Base-by-base conservation (phyloP, 2,888 invertebrate species). In the Chloromyia formosa region DNA sequence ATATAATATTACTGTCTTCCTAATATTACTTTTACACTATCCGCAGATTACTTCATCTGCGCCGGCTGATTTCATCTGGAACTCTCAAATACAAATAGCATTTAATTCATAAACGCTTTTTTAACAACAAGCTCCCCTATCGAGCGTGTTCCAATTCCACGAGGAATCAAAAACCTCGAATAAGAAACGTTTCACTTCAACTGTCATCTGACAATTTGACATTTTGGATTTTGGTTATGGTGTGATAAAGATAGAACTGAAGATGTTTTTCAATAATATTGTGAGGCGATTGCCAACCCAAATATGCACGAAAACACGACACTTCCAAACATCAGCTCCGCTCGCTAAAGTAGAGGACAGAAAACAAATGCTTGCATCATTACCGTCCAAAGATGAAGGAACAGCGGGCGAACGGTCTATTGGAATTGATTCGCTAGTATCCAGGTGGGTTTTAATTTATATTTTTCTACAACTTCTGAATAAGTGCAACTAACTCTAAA, bases 401-500 rank as follows among this genome's bases (percentile, higher is more conserved):
- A 93, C 92, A 0, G 88, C 88, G 75, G 95, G 95, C 58, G 94
- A 94, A 84, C 90, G 88, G 81, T 85, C 89, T 0, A 81, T 91
- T 42, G 92, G 92, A 82, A 89, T 94, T 49, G 94, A 94, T 83
- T 84, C 88, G 9, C 83, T 88, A 16, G 82, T 90, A 9, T 86
- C 87, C 80, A 86, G 88, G 92, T 92, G 86, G 85, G 14, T 12
- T 1, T n/a, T n/a, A n/a, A n/a, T n/a, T n/a, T n/a, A n/a, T 40
- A 62, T 53, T 18, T 20, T 53, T 42, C 58, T 1, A 7, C 9
- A 64, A 20, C 64, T 5, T 12, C 42, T 12, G 5, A 42, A 5
- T 14, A 20, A n/a, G 4, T 73, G 7, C 71, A 73, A 75, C 77
- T 78, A 42, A 42, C 7, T 42, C 5, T 9, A 42, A 42, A n/a